These are phyloP conservation scores for Aldabrachelys gigantea DNA, from an alignment of 2,113 vertebrate species.

Conservation along the genomic window DNA sequence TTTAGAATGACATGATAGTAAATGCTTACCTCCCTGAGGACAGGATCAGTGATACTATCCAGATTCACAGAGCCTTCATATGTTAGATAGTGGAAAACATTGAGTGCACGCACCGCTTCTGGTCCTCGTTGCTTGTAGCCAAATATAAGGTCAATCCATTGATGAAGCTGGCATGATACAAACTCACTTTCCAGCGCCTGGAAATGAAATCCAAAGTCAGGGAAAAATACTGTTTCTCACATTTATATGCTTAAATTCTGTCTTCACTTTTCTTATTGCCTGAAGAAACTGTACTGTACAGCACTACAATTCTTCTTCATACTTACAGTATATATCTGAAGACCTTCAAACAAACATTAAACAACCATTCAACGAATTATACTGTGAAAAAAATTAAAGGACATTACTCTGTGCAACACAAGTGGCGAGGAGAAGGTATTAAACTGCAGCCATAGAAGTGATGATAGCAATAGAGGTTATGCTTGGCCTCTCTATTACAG, in stretches of 20 bases:
- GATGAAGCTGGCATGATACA: constrained; percentile 98
- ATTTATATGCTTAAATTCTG: neutral
- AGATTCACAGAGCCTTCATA: constrained; percentile 95
- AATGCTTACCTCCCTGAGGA: constrained; percentile 90
- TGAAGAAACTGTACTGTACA: neutral
- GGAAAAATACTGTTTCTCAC: constrained; percentile 3
- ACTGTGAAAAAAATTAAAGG: neutral
- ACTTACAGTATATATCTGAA: neutral
- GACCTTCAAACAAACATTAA: neutral
- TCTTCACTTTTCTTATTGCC: neutral
- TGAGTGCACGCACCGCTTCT: constrained; percentile 95
- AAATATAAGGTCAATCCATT: constrained; percentile 99
- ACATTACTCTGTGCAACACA: neutral
- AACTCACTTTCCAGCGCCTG: constrained; percentile 99
- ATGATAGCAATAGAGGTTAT: neutral
- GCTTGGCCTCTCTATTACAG: neutral
- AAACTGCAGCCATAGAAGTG: neutral
- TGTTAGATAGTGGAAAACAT: constrained; percentile 96
- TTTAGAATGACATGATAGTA: neutral
- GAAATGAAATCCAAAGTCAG: constrained; percentile 62
- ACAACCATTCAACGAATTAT: neutral
- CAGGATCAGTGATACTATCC: constrained; percentile 91
- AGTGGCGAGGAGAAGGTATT: neutral
- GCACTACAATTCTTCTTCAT: neutral
- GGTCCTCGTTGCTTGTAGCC: constrained; percentile 98